Conservation (phyloP, 2,113 vertebrate species). For the Marcusenius ussheri region DNA sequence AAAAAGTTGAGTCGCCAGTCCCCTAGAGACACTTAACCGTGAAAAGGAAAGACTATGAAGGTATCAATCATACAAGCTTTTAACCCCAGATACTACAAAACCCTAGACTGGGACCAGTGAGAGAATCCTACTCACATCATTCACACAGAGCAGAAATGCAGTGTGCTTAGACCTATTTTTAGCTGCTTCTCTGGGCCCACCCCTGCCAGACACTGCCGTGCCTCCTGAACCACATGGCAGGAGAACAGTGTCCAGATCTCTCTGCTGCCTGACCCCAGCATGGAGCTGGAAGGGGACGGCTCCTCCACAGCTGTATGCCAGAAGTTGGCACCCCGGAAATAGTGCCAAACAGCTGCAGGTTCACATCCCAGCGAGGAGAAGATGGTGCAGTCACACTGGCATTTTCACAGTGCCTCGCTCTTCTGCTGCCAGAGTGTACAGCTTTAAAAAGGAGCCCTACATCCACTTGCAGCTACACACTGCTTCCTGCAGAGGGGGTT, state of each 20-base stretch:
- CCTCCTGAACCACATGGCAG: background rate
- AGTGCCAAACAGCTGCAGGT: background rate
- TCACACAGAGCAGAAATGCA: background rate
- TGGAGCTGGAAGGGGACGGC: background rate
- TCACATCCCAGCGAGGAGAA: background rate
- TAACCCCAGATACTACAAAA: background rate
- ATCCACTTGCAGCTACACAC: conserved; percentile 41
- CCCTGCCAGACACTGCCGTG: background rate
- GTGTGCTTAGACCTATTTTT: background rate
- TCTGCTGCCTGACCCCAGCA: background rate
- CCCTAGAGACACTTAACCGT: background rate
- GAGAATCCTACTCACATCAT: background rate
- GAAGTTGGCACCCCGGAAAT: background rate
- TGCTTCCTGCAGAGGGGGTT: conserved; percentile 50
- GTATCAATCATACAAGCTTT: background rate
- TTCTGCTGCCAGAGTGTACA: background rate
- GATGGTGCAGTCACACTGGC: background rate
- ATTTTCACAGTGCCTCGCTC: background rate
- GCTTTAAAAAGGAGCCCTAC: background rate
- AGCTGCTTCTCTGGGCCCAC: background rate
- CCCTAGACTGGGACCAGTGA: background rate
- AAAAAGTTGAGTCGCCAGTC: background rate
- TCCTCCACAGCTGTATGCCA: background rate
- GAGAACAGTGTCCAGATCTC: background rate
- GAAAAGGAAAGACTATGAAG: background rate